Evolutionary conservation across 2,797 vertebrate genomes (phyloP).

Genomic region (Atherinosoma microstoma): DNA sequence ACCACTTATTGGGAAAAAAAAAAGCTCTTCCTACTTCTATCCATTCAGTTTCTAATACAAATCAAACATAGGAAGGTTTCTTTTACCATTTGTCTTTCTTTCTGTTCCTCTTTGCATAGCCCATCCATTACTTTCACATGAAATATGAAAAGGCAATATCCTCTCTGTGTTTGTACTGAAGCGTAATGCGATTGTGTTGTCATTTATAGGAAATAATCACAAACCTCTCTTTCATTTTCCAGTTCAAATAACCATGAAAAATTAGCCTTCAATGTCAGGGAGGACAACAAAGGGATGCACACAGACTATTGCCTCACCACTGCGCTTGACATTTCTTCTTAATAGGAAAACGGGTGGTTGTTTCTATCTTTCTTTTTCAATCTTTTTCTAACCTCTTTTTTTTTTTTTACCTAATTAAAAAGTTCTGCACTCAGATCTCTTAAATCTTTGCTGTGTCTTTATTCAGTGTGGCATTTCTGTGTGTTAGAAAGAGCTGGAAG

Average conservation of each 20-base stretch:
- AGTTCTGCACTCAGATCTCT: constrained; percentile 83
- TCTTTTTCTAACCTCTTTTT: constrained; percentile 72
- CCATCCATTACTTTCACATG: constrained; percentile 91
- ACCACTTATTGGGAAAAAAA: constrained; percentile 78
- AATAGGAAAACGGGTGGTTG: constrained; percentile 86
- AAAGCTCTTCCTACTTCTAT: constrained; percentile 69
- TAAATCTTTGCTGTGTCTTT: constrained; percentile 68
- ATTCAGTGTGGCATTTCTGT: constrained; percentile 38
- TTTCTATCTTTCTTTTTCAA: constrained; percentile 79
- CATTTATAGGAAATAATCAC: constrained; percentile 98
- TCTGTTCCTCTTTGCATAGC: constrained; percentile 86
- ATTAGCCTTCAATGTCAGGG: constrained; percentile 96
- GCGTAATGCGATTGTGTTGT: constrained; percentile 98
- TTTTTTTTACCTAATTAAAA: constrained; percentile 84
- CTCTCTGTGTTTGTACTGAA: constrained; percentile 93
- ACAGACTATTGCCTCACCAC: constrained; percentile 82
- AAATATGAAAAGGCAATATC: constrained; percentile 95
- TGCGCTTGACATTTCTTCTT: constrained; percentile 88
- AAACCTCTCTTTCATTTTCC: constrained; percentile 96
- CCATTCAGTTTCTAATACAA: constrained; percentile 86
- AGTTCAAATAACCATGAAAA: constrained; percentile 99
- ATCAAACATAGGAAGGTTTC: constrained; percentile 83
- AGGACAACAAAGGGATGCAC: constrained; percentile 90
- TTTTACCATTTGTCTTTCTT: constrained; percentile 86
- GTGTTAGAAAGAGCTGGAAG: constrained; percentile 50